Base-by-base conservation (phyloP, 2,888 invertebrate genomes). In the Chrysodeixis includens region DNA sequence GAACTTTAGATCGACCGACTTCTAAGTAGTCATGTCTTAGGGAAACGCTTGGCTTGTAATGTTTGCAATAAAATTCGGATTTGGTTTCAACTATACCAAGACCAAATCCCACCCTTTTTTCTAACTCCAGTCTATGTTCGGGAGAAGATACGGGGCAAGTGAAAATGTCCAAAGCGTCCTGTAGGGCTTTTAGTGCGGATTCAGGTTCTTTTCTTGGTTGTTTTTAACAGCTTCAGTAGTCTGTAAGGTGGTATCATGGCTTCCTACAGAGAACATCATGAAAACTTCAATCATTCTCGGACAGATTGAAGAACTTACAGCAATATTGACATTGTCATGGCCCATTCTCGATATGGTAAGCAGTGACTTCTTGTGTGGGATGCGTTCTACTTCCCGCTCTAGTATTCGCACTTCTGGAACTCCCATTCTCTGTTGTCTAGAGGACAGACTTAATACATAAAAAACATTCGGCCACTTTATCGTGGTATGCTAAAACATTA, bases 141-240 rank as follows among this genome's bases (percentile, higher is more conserved):
- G 95, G 91, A n/a, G 96, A 96, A 0, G 97, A 91, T 30, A 97
- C 95, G 26, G 98, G 97, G 60, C 97, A 97, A 70, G 98, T 98
- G 90, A 99, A 99, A 69, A 99, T 97, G 86, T 99, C 99, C 22
- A 98, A 96, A 0, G 98, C 98, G 90, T 99, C 98, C 93, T 98
- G 97, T 53, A 98, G 96, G 0, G 98, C 96, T 86, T 96, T 97
- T 12, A 97, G 87, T 5, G 96, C 97, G 0, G 97, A 96, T 44
- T 96, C 96, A 92, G 30, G 63, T 78, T 88, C 32, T 77, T 81
- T 49, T 88, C 87, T 69, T 85, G 88, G 0, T 86, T 86, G 14
- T 76, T 67, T 46, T 65, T 62, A 16, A 76, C 74, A 14, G 73
- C 62, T 40, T 90, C 91, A 3, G 92, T 93, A 64, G 95, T 93